Evolutionary conservation across 1,140 invertebrate species (phyloP), one percentile per base, ranked within the genome.

Genomic region (Holotrichia oblita): DNA sequence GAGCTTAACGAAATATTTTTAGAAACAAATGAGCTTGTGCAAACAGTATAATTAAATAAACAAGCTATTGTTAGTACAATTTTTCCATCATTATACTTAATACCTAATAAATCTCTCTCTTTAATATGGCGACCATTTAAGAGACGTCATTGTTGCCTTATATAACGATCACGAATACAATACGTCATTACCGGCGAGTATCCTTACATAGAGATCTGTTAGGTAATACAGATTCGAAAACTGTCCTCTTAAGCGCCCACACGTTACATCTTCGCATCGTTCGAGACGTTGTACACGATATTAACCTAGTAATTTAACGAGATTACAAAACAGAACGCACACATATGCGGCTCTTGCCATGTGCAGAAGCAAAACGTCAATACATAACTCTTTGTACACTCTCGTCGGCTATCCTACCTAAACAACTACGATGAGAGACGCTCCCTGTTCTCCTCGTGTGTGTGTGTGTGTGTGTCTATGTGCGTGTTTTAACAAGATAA

Each of bases 281-380:
- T 4, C 3, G 44, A 48, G 44, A 48, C 44, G n/a, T n/a, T n/a
- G n/a, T n/a, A n/a, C n/a, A n/a, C n/a, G n/a, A n/a, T n/a, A n/a
- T n/a, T n/a, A n/a, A 48, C 44, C 12, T 48, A 48, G 12, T 48
- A 48, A 48, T 48, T 48, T 48, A 48, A 48, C 44, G 44, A 48
- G 44, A 48, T 48, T 48, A 48, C 44, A n/a, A 10, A 10, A 14
- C 12, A 14, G n/a, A n/a, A n/a, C n/a, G n/a, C n/a, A n/a, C n/a
- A n/a, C n/a, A n/a, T n/a, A n/a, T n/a, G n/a, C n/a, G n/a, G 44
- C 12, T n/a, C 12, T 48, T 10, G 7, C 6, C 12, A 10, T n/a
- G 12, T 48, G 12, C n/a, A 48, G n/a, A 48, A n/a, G 44, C 12
- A 48, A 48, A 48, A n/a, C 44, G 44, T 48, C 44, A 48, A 48